Evolutionary conservation across 2,797 vertebrate genomes (phyloP), one percentile per base, ranked within the genome.

Genomic region (Aplochiton taeniatus): DNA sequence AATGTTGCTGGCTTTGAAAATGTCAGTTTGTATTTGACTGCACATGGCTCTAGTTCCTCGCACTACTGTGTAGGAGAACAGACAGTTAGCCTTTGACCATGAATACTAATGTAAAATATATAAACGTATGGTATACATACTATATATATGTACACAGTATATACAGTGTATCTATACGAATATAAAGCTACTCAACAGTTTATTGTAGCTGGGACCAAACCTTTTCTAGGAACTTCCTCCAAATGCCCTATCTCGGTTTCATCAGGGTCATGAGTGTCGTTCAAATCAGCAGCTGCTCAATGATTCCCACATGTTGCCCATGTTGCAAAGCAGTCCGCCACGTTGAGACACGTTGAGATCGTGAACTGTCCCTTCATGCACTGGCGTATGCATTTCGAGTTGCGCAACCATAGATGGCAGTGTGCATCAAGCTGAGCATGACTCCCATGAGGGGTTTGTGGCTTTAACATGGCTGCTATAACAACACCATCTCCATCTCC

Each of bases 371-470:
- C 48, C 48, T 51, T 16, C 20, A 11, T 31, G 20, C 57, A 18
- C n/a, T n/a, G n/a, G 19, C 45, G 65, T 83, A 60, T 91, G 89
- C 77, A 88, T 85, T 92, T 90, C 83, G 90, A 52, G 61, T 69
- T 18, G 61, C 61, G 70, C 65, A 83, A 86, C 91, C 79, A 88
- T 91, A 93, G 91, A 85, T 90, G 91, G 90, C 92, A 92, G 89
- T 91, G 87, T 86, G 87, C 73, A 80, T 90, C 88, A 89, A 87
- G 80, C 73, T 77, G 71, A 78, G 58, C 59, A 58, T 52, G 49
- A 58, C 61, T 72, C 73, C 53, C 61, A 63, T 51, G 66, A 66
- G 61, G 47, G 65, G 53, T 67, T 63, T 70, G 69, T 59, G 74
- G 48, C 65, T 54, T 63, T 70, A 63, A 76, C 68, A 71, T 70